Evolutionary conservation across 1,140 invertebrate genomes (phyloP).

Genomic region (Heterodera schachtii): DNA sequence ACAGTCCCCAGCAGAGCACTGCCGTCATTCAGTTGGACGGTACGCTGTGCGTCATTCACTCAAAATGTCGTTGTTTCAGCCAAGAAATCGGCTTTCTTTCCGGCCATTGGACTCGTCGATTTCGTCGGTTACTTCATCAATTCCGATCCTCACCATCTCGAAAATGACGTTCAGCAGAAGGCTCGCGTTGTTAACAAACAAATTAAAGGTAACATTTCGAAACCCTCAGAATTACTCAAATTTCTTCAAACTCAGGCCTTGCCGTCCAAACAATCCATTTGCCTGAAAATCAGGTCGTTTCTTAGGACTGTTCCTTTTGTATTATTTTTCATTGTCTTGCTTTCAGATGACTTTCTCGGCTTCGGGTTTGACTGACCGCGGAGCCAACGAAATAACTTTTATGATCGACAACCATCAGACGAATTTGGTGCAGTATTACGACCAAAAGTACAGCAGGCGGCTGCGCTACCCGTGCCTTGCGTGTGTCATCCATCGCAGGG

Average conservation of each 20-base stretch:
- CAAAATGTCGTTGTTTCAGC: slow-evolving; percentile 20
- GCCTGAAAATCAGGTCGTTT: neutral
- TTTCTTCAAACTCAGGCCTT: neutral
- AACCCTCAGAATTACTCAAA: neutral
- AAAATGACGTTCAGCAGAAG: neutral
- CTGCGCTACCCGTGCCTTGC: slow-evolving; percentile 21
- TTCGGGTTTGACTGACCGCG: slow-evolving; percentile 7
- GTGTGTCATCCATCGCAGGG: slow-evolving; percentile 31
- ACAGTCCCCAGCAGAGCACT: neutral
- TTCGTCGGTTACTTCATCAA: slow-evolving; percentile 25
- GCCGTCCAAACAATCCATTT: slow-evolving; percentile 11
- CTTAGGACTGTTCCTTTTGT: neutral
- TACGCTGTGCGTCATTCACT: slow-evolving; percentile 10
- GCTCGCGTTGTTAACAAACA: slow-evolving; percentile 25
- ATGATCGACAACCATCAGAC: slow-evolving; percentile 12
- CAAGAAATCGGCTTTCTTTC: slow-evolving; percentile 43
- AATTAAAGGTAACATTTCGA: slow-evolving; percentile 28
- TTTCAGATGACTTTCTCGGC: slow-evolving; percentile 4
- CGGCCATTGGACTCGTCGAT: neutral
- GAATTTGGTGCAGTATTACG: slow-evolving; percentile 28
- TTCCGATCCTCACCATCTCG: neutral
- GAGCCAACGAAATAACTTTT: slow-evolving; percentile 22
- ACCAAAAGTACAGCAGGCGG: neutral
- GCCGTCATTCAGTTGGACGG: slow-evolving; percentile 37
- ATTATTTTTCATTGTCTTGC: neutral